Evolutionary conservation across 2,888 invertebrate species (phyloP), one percentile per base, ranked within the genome.

Genomic region (Drosophila mercatorum): DNA sequence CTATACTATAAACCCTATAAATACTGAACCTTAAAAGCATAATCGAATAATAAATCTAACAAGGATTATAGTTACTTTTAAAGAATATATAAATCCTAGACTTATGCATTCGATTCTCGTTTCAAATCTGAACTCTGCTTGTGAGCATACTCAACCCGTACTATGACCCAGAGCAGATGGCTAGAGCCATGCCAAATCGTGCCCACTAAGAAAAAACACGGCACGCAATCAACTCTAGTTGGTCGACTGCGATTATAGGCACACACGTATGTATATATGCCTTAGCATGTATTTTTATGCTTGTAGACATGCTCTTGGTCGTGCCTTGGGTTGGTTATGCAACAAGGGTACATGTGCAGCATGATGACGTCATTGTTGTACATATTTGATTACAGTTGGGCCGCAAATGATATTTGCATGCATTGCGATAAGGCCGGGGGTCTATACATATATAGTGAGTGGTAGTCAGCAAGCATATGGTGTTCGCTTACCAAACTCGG

Each of bases 401-500:
- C 14, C 36, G 41, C 49, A 68, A 36, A 46, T 26, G 52, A 22
- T 60, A 64, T 75, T 67, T 58, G 78, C 72, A 61, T 61, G 72
- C 47, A 40, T 44, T 43, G 53, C 49, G 38, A 74, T 68, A 74
- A 46, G 55, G 53, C 17, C 11, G 2, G 26, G 44, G 36, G 34
- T 2, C 52, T 8, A 5, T 31, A 2, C 3, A 4, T 47, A 11
- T 11, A 47, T 17, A 34, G 11, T 3, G 14, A 28, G n/a, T 3
- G n/a, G 17, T 4, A 3, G 17, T 12, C 4, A 43, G 10, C 44
- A 14, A 43, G 10, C 44, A 14, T 41, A 12, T 51, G 68, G 72
- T 67, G 63, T 81, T 73, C 53, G 90, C 93, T 93, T 88, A 93
- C 93, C 93, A 66, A 93, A 93, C 87, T 93, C 92, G 43, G 92